These are phyloP conservation scores for Arrhopalites spinosus DNA, from an alignment of 2,888 invertebrate species.

Conservation along the genomic window DNA sequence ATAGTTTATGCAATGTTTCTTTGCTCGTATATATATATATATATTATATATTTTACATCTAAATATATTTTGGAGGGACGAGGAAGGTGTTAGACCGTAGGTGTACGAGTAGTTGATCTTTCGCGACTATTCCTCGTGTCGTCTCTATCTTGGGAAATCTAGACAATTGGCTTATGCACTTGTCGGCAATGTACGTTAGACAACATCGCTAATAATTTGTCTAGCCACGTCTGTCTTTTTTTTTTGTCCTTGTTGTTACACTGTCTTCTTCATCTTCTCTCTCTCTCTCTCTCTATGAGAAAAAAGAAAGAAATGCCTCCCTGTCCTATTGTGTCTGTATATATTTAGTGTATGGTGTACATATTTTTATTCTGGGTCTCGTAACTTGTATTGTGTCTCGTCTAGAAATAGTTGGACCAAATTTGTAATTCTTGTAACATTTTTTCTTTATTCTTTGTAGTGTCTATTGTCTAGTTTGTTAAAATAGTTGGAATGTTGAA, in stretches of 20 bases:
- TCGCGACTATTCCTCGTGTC: constrained; percentile 8
- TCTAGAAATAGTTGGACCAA: too few species aligned
- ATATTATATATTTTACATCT: not conserved
- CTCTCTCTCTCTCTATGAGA: not conserved
- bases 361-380: too few species aligned
- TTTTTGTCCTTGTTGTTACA: constrained; percentile 2
- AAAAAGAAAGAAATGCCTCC: not conserved
- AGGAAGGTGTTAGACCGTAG: not conserved
- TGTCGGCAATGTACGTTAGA: constrained; percentile 21
- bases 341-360: too few species aligned
- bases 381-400: too few species aligned
- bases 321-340: not conserved
- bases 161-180: constrained; percentile 35
- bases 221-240: constrained; percentile 8
- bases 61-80: not conserved
- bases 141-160: constrained; percentile 29
- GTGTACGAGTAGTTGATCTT: not conserved
- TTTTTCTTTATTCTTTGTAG: too few species aligned
- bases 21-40: not conserved
- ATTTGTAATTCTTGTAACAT: too few species aligned
- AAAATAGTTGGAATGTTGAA: too few species aligned
- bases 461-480: too few species aligned
- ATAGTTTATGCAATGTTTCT: constrained; percentile 22
- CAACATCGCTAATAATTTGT: not conserved
- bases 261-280: not conserved